Percentiles rank a stretch among this genome's conserved stretches.
Evolutionary conservation across 2,113 vertebrate genomes (phyloP).

Genomic region (Malurus alboscapulatus): DNA sequence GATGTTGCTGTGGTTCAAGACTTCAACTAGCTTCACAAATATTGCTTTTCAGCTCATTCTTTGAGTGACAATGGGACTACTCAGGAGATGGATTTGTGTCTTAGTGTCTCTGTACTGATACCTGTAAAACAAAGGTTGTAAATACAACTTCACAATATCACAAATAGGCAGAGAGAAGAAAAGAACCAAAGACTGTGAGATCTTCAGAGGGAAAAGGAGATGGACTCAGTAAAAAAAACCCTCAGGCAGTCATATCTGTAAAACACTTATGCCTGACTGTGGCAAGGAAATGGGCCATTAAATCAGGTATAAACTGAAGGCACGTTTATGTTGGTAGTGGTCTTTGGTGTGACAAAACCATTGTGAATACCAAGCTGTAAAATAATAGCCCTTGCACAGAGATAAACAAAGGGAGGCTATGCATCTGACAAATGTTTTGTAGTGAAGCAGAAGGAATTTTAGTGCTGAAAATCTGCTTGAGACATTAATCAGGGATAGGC

Average conservation of each 20-base stretch:
- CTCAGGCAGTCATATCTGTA: neutral
- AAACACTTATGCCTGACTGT: neutral
- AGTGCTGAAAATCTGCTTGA: neutral
- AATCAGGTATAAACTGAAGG: neutral
- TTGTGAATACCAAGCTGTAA: neutral
- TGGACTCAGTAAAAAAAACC: neutral
- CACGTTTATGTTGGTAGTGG: neutral
- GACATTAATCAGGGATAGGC: neutral
- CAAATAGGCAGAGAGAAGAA: neutral
- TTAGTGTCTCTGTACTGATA: neutral
- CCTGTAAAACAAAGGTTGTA: neutral
- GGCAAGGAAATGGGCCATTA: neutral
- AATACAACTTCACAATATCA: neutral
- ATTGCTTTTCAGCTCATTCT: neutral
- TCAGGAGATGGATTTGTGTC: neutral
- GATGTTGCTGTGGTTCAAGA: neutral
- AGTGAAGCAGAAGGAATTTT: neutral
- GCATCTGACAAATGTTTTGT: neutral
- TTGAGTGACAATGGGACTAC: neutral
- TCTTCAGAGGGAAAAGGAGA: neutral
- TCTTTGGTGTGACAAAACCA: neutral
- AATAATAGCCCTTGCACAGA: neutral
- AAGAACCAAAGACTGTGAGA: neutral
- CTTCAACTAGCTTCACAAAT: neutral
- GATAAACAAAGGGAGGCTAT: neutral